phyloP scores from a whole-genome alignment of 2,113 vertebrate genomes.

The Muntiacus muntjak region DNA sequence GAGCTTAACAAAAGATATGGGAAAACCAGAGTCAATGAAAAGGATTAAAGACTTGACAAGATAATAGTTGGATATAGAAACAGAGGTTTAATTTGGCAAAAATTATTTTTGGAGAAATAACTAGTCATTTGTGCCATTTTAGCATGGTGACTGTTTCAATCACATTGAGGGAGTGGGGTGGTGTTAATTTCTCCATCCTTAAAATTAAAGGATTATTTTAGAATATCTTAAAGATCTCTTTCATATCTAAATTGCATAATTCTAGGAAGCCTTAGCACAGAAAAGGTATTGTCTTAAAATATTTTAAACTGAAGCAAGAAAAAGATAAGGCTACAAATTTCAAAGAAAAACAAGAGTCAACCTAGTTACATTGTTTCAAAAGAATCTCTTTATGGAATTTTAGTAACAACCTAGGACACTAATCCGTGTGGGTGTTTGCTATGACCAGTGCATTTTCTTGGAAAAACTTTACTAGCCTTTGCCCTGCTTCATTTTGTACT shows the following conservation, averaged over 20 bases:
- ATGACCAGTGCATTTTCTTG: not conserved
- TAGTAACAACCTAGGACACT: not conserved
- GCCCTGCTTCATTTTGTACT: not conserved
- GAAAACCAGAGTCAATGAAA: not conserved
- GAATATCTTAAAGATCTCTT: not conserved
- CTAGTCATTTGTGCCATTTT: not conserved
- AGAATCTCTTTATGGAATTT: not conserved
- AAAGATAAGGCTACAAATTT: not conserved
- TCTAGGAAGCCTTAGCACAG: not conserved
- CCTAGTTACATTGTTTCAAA: not conserved
- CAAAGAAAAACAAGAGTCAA: not conserved
- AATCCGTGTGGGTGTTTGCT: not conserved
- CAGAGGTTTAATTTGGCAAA: not conserved
- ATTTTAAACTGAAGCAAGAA: not conserved
- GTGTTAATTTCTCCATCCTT: not conserved
- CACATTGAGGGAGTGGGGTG: not conserved
- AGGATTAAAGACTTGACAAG: not conserved
- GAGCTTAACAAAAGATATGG: not conserved
- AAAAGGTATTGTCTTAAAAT: constrained; percentile 28
- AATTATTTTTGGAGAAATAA: not conserved
- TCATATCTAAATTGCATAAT: not conserved
- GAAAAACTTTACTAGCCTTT: not conserved
- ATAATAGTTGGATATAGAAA: not conserved
- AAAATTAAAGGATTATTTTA: not conserved
- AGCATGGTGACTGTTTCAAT: not conserved